Evolutionary conservation across 2,888 invertebrate genomes (phyloP), one percentile per base, ranked within the genome.

Genomic region (Oegoconia quadripuncta): DNA sequence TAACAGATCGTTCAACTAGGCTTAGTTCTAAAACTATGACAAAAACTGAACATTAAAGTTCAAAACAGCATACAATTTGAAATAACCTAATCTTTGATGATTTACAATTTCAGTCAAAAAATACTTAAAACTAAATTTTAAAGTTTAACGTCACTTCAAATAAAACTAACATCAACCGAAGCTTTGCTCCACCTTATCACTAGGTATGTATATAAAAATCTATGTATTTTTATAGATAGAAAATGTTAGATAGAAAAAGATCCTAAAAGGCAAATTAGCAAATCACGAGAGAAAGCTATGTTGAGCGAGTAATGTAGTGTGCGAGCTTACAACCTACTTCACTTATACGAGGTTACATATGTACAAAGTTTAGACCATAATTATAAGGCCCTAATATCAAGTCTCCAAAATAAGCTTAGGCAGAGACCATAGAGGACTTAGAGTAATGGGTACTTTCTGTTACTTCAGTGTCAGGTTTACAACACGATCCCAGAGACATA

Each of bases 201-300:
- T 65, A 60, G n/a, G n/a, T n/a, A n/a, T 33, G 60, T 71, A 72
- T 78, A 78, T 75, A 77, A 76, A 79, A 70, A 54, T 48, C 32
- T 42, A 36, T 64, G 55, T 68, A 70, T 63, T 64, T 47, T 55
- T 60, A 58, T 56, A 59, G 55, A 54, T 71, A 71, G 69, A 70
- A 61, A 59, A 66, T 52, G 56, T 64, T 66, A 64, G 55, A 65
- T 76, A 74, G 65, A 72, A 60, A 59, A 75, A 72, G 67, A 67
- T 49, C 62, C 69, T 74, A 74, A 63, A 83, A 83, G 83, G 81
- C 80, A 69, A 79, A 81, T 55, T 51, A 73, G 84, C 83, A 82
- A 86, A 80, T 82, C 81, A 86, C 83, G 64, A 76, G 69, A 74
- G 62, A 52, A 82, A 84, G 82, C 73, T 64, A 64, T 65, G 48